These are phyloP conservation scores for Charadrius vociferus DNA, from an alignment of 2,113 vertebrate genomes.

Conservation along the genomic window DNA sequence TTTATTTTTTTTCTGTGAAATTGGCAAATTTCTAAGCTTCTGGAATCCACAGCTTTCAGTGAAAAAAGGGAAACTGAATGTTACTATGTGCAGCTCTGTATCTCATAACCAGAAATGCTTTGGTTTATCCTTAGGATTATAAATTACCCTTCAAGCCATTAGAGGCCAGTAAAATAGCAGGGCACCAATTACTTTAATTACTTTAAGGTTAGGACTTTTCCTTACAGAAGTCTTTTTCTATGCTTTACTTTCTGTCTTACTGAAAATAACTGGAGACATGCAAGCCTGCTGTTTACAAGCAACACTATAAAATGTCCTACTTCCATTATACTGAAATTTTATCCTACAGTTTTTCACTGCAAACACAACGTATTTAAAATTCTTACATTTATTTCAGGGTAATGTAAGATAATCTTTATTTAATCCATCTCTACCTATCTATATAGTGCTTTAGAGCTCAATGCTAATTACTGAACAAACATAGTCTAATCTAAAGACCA, in stretches of 20 bases:
- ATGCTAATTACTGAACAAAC: not conserved
- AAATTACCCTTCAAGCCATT: not conserved
- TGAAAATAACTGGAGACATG: not conserved
- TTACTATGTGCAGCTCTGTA: not conserved
- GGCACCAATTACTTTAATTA: not conserved
- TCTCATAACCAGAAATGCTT: not conserved
- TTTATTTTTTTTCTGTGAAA: not conserved
- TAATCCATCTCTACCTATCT: not conserved
- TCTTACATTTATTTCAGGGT: not conserved
- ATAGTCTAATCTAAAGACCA: not conserved
- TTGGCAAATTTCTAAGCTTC: not conserved
- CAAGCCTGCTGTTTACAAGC: not conserved
- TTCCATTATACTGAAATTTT: not conserved
- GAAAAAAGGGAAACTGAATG: not conserved
- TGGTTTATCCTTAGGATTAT: not conserved
- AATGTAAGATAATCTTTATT: not conserved
- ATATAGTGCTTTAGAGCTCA: not conserved
- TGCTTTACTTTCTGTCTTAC: not conserved
- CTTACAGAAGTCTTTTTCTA: not conserved
- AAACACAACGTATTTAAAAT: not conserved
- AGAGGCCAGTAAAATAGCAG: not conserved
- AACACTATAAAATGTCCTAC: not conserved
- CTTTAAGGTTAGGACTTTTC: not conserved
- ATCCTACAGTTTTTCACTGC: not conserved
- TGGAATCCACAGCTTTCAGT: not conserved